These are phyloP conservation scores for Coptodon bakossiorum DNA, from an alignment of 2,113 vertebrate species.

Conservation along the genomic window DNA sequence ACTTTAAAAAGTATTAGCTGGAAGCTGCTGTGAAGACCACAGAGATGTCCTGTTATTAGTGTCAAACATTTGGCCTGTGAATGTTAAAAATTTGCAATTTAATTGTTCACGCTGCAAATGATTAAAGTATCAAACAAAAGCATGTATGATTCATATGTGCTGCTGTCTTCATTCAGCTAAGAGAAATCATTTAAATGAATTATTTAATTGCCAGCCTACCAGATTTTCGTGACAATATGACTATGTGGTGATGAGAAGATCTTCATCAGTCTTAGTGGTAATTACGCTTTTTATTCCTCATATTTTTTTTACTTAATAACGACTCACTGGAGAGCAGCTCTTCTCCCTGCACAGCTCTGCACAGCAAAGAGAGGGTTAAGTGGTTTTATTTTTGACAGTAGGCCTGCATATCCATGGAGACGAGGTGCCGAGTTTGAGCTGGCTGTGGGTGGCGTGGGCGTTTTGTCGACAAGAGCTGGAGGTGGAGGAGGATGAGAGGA, in stretches of 20 bases:
- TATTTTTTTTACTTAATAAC: background rate
- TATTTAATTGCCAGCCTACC: background rate
- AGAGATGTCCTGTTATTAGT: background rate
- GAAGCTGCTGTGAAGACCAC: background rate
- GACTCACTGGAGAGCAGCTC: conserved; percentile 4
- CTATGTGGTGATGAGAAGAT: background rate
- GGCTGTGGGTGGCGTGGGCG: conserved; percentile 51
- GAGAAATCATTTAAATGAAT: background rate
- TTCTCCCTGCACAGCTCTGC: background rate
- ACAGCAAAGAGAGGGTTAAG: conserved; percentile 47
- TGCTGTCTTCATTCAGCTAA: background rate
- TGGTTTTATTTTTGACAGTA: conserved; percentile 53
- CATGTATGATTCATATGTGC: background rate
- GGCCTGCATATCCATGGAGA: conserved; percentile 72
- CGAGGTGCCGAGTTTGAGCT: conserved; percentile 37
- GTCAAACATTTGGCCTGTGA: background rate
- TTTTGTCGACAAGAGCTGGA: conserved; percentile 48
- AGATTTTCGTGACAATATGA: background rate
- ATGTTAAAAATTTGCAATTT: background rate
- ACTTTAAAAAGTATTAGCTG: background rate
- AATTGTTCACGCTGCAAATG: background rate
- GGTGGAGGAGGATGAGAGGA: conserved; percentile 41
- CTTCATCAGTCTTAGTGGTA: background rate
- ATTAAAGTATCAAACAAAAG: background rate
- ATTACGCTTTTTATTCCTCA: background rate